Conservation (phyloP, 1,140 invertebrate species). For the Nasonia longicornis region DNA sequence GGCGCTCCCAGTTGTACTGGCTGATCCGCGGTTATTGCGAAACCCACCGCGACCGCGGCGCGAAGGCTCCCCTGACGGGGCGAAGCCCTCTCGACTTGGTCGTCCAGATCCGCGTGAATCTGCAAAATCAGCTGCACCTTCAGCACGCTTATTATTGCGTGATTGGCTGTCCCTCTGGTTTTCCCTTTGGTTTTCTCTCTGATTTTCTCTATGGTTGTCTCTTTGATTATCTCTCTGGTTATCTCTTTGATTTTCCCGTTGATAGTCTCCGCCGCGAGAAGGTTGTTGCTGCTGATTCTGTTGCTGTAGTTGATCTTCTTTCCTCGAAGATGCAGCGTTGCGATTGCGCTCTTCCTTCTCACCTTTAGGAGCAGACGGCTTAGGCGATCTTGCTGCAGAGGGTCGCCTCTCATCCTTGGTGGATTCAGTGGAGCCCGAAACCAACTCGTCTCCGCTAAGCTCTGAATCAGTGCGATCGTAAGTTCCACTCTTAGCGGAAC, state of each 20-base stretch:
- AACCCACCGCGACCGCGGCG: constrained; percentile 79
- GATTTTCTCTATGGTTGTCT: no score
- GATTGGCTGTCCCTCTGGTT: background rate
- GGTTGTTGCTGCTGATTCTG: background rate
- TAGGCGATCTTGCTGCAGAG: constrained; percentile 62
- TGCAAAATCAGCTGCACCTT: constrained; percentile 5
- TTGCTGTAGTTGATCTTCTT: constrained; percentile 20
- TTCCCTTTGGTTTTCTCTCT: background rate
- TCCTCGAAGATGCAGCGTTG: constrained; percentile 50
- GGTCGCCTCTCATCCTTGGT: constrained; percentile 66
- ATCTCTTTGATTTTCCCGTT: no score
- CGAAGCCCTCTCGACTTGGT: constrained; percentile 74
- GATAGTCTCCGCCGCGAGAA: background rate
- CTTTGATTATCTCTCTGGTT: no score
- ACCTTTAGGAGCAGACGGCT: constrained; percentile 64
- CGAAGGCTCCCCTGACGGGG: constrained; percentile 86
- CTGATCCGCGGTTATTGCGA: constrained; percentile 68
- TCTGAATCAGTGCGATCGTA: constrained; percentile 73
- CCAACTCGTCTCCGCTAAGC: constrained; percentile 72
- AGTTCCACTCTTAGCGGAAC: constrained; percentile 62
- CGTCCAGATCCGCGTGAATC: constrained; percentile 41
- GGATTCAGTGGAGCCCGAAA: constrained; percentile 68
- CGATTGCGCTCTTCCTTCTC: constrained; percentile 74
- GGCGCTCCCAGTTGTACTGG: constrained; percentile 40
- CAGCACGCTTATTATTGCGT: constrained; percentile 1